Conservation (phyloP, 2,113 vertebrate species). For the Indicator indicator region DNA sequence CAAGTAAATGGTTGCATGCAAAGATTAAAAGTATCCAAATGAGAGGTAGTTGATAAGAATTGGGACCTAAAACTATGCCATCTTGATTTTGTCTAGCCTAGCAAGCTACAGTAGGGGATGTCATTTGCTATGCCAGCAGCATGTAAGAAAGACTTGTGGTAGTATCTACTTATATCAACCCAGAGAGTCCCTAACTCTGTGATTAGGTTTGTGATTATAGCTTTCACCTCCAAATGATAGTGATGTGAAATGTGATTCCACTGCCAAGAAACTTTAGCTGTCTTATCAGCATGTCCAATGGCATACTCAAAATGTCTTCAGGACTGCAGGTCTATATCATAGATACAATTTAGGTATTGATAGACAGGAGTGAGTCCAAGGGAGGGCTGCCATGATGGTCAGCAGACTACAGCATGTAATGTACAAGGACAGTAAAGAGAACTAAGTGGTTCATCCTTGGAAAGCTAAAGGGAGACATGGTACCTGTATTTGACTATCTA, state of each 20-base stretch:
- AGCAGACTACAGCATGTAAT: neutral
- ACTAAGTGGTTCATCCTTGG: neutral
- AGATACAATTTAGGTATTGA: neutral
- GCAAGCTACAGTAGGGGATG: neutral
- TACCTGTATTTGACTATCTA: neutral
- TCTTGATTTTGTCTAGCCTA: neutral
- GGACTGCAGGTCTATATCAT: neutral
- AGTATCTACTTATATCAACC: neutral
- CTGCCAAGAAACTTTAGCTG: neutral
- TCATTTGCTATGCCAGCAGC: neutral
- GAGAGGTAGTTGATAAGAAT: neutral
- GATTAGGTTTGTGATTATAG: neutral
- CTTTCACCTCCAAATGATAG: neutral
- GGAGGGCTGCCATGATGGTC: neutral
- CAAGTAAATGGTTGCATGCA: neutral
- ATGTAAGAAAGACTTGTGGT: neutral
- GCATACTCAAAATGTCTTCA: neutral
- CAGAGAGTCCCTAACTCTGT: neutral
- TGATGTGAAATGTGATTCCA: neutral
- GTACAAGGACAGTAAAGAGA: neutral
- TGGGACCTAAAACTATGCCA: neutral
- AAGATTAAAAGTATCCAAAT: neutral
- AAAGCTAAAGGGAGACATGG: neutral
- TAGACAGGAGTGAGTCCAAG: neutral
- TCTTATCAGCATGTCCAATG: neutral